These are phyloP conservation scores for Dasypus novemcinctus DNA, from an alignment of 2,113 vertebrate species.

Conservation along the genomic window DNA sequence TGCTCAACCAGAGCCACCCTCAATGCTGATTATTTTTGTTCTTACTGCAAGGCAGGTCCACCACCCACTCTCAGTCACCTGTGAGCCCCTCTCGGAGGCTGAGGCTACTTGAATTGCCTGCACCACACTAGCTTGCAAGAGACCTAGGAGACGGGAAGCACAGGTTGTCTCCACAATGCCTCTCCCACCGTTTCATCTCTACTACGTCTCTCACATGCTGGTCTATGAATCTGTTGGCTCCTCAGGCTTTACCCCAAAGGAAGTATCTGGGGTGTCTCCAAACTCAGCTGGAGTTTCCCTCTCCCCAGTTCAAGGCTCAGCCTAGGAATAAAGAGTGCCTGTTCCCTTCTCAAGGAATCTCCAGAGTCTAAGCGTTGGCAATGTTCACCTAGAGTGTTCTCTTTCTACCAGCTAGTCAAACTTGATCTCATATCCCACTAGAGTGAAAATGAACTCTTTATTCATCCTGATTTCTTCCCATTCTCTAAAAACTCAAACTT, in stretches of 20 bases:
- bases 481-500: background rate
- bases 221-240: background rate
- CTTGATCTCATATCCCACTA: background rate
- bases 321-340: too few species aligned
- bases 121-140: background rate
- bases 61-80: background rate
- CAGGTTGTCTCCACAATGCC: background rate
- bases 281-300: background rate
- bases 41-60: background rate
- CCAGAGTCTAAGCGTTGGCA: background rate
- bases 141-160: background rate
- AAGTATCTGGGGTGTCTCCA: background rate
- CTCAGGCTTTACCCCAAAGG: background rate
- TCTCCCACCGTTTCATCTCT: background rate
- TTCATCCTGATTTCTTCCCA: background rate
- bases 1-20: background rate
- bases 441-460: background rate
- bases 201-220: accelerated
- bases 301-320: background rate
- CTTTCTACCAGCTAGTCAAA: background rate
- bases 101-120: background rate
- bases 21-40: background rate
- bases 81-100: background rate
- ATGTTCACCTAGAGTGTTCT: background rate
- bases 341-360: background rate